phyloP scores from a whole-genome alignment of 2,113 vertebrate genomes.

The Semnornis frantzii region DNA sequence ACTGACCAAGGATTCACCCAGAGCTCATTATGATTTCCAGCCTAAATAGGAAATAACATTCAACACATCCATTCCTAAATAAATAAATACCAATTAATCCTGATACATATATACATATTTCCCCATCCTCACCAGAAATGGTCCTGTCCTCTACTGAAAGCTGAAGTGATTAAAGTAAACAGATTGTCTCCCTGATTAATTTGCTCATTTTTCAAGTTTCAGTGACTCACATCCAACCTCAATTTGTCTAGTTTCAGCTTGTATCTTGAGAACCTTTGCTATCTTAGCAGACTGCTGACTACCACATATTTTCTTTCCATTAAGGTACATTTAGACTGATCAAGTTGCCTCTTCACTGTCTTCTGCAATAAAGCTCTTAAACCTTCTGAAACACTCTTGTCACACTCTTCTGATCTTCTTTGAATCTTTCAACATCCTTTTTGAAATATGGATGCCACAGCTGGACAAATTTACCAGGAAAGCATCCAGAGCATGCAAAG shows the following conservation, averaged over 20 bases:
- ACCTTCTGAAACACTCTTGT: neutral
- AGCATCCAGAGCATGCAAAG: neutral
- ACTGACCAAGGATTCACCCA: neutral
- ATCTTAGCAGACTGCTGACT: neutral
- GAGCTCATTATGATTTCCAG: neutral
- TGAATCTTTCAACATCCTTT: conserved; percentile 45
- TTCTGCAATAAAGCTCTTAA: conserved; percentile 25
- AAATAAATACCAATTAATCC: neutral
- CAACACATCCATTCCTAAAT: neutral
- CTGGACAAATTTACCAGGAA: neutral
- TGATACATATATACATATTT: neutral
- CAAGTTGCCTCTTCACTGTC: neutral
- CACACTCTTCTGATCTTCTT: neutral
- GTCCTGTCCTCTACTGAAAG: neutral
- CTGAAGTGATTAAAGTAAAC: neutral
- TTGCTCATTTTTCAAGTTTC: neutral
- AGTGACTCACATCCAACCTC: neutral
- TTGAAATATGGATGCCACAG: conserved; percentile 44
- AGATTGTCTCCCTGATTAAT: neutral
- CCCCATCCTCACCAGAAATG: neutral
- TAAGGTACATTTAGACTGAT: neutral
- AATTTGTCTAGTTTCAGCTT: neutral
- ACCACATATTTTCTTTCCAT: neutral
- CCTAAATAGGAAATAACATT: neutral
- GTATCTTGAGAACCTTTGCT: neutral